These are phyloP conservation scores for Laodelphax striatellus DNA, from an alignment of 1,140 invertebrate genomes.

Conservation along the genomic window DNA sequence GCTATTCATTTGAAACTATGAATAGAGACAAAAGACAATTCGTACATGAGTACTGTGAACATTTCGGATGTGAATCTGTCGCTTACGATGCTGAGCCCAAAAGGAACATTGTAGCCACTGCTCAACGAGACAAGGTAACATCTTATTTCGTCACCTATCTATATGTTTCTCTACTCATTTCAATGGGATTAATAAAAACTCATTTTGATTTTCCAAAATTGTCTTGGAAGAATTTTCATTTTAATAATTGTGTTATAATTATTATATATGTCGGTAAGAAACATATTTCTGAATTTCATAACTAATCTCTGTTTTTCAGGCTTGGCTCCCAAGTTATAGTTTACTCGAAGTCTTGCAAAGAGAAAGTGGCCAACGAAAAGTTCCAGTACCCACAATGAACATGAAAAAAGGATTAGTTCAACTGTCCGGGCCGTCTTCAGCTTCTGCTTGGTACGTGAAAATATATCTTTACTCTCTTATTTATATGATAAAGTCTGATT, in stretches of 20 bases:
- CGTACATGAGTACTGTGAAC: slow-evolving; percentile 86
- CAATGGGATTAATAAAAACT: not conserved
- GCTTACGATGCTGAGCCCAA: slow-evolving; percentile 92
- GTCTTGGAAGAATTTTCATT: not conserved
- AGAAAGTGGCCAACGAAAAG: slow-evolving; percentile 63
- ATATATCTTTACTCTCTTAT: no score
- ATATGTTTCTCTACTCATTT: not conserved
- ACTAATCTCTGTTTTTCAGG: slow-evolving; percentile 35
- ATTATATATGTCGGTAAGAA: not conserved
- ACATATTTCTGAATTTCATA: no score
- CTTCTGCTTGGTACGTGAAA: no score
- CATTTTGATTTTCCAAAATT: not conserved
- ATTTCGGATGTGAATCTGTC: slow-evolving; percentile 86
- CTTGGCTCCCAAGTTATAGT: slow-evolving; percentile 75
- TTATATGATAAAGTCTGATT: no score
- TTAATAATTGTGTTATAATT: not conserved
- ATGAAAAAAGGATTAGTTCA: not conserved
- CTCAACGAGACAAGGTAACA: slow-evolving; percentile 59
- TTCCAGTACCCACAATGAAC: slow-evolving; percentile 53
- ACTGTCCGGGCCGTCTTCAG: no score
- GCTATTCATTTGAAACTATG: slow-evolving; percentile 85
- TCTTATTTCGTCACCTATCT: no score
- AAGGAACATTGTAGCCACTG: slow-evolving; percentile 86
- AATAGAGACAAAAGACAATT: slow-evolving; percentile 81
- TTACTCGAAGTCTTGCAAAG: slow-evolving; percentile 64